Evolutionary conservation across 1,140 invertebrate genomes (phyloP).

Genomic region (Neomicropteryx cornuta): DNA sequence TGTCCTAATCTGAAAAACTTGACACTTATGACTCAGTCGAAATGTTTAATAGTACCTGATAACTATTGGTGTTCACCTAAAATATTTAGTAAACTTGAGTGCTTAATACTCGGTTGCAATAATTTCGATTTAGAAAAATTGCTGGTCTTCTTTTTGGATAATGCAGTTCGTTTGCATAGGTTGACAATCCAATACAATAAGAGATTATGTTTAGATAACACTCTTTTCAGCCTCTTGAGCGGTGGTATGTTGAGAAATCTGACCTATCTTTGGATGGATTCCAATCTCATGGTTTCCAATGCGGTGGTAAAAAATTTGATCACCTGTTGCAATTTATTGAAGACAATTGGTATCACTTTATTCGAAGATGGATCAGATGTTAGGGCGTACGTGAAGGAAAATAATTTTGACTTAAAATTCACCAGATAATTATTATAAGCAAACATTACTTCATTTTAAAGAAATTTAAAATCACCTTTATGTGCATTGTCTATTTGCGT

Average conservation of each 20-base stretch:
- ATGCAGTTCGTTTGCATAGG: constrained; percentile 24
- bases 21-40: constrained; percentile 31
- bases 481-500: neutral
- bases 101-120: constrained; percentile 30
- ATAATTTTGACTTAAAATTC: constrained; percentile 34
- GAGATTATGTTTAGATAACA: constrained; percentile 25
- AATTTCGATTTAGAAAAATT: constrained; percentile 29
- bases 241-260: constrained; percentile 29
- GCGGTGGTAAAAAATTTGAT: constrained; percentile 28
- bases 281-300: constrained; percentile 31
- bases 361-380: constrained; percentile 23
- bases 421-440: constrained; percentile 12
- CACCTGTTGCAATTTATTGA: constrained; percentile 24
- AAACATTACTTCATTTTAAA: neutral
- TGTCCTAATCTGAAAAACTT: constrained; percentile 27
- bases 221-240: constrained; percentile 22
- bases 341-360: constrained; percentile 27
- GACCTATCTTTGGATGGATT: constrained; percentile 31
- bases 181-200: constrained; percentile 32
- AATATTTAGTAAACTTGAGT: constrained; percentile 27
- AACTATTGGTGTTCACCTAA: constrained; percentile 22
- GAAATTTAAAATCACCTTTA: neutral
- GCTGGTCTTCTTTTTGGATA: constrained; percentile 29
- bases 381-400: constrained; percentile 26
- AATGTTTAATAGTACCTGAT: constrained; percentile 24